Evolutionary conservation across 2,797 vertebrate species (phyloP).

Genomic region (Hyperoplus lanceolatus): DNA sequence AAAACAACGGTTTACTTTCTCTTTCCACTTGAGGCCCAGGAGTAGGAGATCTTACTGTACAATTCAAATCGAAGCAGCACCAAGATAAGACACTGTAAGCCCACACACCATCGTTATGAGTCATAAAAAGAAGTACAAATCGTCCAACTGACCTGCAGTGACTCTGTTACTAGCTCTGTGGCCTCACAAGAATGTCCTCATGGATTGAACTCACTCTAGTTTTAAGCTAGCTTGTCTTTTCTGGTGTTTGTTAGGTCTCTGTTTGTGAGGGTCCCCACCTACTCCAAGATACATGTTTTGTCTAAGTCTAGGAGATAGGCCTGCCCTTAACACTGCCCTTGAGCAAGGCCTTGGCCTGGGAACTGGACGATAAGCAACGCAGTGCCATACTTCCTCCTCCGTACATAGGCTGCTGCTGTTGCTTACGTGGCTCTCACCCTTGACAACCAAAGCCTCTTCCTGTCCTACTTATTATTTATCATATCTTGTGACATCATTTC

Average conservation of each 20-base stretch:
- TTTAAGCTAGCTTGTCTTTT: not conserved
- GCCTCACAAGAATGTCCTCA: not conserved
- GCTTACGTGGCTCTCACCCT: not conserved
- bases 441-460: constrained; percentile 34
- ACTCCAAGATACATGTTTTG: not conserved
- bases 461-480: constrained; percentile 41
- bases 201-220: not conserved
- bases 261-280: not conserved
- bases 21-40: not conserved
- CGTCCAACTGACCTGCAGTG: not conserved
- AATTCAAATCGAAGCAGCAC: not conserved
- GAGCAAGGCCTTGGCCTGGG: not conserved
- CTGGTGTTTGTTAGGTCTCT: not conserved
- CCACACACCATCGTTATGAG: not conserved
- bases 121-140: not conserved
- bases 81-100: not conserved
- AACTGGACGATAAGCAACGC: not conserved
- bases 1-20: not conserved
- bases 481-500: constrained; percentile 18
- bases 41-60: no score
- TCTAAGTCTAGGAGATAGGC: not conserved
- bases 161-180: not conserved
- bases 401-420: not conserved
- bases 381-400: not conserved
- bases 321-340: not conserved